Base-by-base conservation (phyloP, 2,888 invertebrate genomes). In the Drosophila subquinaria region DNA sequence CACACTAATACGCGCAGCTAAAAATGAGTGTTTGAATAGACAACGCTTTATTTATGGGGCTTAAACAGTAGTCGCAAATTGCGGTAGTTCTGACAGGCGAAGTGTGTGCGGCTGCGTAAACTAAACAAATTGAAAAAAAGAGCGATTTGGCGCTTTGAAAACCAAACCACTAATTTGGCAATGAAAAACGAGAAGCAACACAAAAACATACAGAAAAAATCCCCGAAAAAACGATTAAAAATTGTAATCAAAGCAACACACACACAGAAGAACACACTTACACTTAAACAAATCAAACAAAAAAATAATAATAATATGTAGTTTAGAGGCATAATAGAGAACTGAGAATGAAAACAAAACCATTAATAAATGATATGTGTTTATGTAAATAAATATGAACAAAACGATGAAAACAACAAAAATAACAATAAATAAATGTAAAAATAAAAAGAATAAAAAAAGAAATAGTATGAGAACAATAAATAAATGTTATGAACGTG, bases 31-130 rank as follows among this genome's bases (percentile, higher is more conserved):
- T 42, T 27, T 36, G 50, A 66, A 56, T 63, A 71, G 63, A 66
- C 53, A 62, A 50, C 59, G 63, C 45, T 60, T 62, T 51, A 70
- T 73, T 66, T 73, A 73, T 71, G 62, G 50, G 56, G 50, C 47
- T 59, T 50, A 59, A 53, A 50, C 51, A 45, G 45, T 57, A 40
- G 36, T 53, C 69, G 45, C 42, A 69, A 65, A 59, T 63, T 52
- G 53, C 43, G 43, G 48, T 33, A 74, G 59, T 61, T 61, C 52
- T 67, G 59, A 55, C 66, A 64, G 57, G 43, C 38, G 40, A 47
- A 51, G 45, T 38, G 40, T 38, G 40, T 56, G 57, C 68, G 59
- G 55, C 64, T 55, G 45, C 69, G 51, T 62, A 66, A 63, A 64
- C 11, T 43, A 59, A 47, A 64, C 9, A 17, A 47, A 52, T 43